Percentiles rank a stretch among this genome's conserved stretches.
Evolutionary conservation across 2,797 vertebrate genomes (phyloP).

Genomic region (Catostomus latipinnis): DNA sequence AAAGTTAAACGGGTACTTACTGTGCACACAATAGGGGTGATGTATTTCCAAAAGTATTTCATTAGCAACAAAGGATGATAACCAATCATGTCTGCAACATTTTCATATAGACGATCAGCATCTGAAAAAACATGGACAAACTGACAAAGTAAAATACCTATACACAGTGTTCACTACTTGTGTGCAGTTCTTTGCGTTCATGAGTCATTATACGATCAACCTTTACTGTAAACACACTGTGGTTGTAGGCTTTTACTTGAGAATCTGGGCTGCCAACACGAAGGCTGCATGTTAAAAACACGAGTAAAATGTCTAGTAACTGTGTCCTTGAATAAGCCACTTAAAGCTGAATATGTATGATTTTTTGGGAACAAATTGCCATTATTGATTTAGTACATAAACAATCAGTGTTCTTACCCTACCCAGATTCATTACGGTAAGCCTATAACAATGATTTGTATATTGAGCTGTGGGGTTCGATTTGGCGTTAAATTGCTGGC

Average conservation of each 20-base stretch:
- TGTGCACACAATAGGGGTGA: constrained; percentile 76
- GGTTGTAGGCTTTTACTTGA: not conserved
- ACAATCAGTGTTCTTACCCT: too few relatives aligned
- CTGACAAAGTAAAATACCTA: too few relatives aligned
- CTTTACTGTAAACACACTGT: constrained; percentile 17
- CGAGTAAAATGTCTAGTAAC: too few relatives aligned
- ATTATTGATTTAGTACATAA: too few relatives aligned
- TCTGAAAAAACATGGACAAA: constrained; percentile 60
- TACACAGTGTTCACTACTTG: not conserved
- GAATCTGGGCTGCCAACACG: not conserved
- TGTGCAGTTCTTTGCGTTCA: not conserved
- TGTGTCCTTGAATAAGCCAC: not conserved
- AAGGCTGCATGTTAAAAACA: not conserved
- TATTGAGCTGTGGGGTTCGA: too few relatives aligned
- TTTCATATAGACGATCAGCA: constrained; percentile 75
- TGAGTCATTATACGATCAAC: not conserved
- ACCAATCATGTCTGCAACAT: constrained; percentile 82
- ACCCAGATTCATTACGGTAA: too few relatives aligned
- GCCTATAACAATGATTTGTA: too few relatives aligned
- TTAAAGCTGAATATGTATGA: not conserved
- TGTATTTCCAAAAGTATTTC: constrained; percentile 79
- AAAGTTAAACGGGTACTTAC: not conserved
- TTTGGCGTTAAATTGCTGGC: too few relatives aligned
- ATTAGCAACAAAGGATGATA: constrained; percentile 74
- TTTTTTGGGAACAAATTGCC: too few relatives aligned